phyloP scores from a whole-genome alignment of 2,888 invertebrate species.

The Nemurella pictetii region DNA sequence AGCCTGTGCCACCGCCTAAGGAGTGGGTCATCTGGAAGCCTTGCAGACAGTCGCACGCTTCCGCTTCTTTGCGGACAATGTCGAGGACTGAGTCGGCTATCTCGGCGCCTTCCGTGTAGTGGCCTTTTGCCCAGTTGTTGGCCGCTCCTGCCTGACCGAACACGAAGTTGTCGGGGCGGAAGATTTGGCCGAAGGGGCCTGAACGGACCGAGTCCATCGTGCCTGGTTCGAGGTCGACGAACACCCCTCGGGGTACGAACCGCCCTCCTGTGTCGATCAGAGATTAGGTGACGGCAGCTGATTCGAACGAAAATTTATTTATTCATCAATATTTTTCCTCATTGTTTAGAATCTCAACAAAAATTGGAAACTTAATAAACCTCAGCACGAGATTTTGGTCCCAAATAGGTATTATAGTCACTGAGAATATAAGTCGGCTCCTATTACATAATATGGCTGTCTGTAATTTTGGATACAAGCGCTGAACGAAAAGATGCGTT shows the following conservation, averaged over 20 bases:
- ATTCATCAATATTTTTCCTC: too few relatives aligned
- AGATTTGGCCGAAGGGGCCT: slow-evolving; percentile 81
- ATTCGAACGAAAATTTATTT: too few relatives aligned
- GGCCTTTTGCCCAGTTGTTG: slow-evolving; percentile 81
- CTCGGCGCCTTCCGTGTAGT: slow-evolving; percentile 82
- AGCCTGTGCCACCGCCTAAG: slow-evolving; percentile 86
- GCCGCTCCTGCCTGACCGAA: slow-evolving; percentile 72
- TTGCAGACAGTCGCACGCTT: slow-evolving; percentile 58
- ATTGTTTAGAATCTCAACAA: too few relatives aligned
- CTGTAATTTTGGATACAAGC: too few relatives aligned
- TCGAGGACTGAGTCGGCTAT: slow-evolving; percentile 64
- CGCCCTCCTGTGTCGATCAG: slow-evolving; percentile 62
- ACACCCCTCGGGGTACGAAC: slow-evolving; percentile 76
- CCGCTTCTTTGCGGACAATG: slow-evolving; percentile 60
- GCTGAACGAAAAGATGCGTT: too few relatives aligned
- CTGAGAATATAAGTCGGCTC: too few relatives aligned
- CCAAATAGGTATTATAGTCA: too few relatives aligned
- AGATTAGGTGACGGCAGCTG: not conserved
- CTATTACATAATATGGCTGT: too few relatives aligned
- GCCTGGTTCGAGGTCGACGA: slow-evolving; percentile 77
- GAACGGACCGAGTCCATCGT: slow-evolving; percentile 90
- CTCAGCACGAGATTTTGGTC: too few relatives aligned
- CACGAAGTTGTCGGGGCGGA: slow-evolving; percentile 88
- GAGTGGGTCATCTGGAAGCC: slow-evolving; percentile 84
- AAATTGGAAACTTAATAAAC: too few relatives aligned